Percentiles rank a stretch among this genome's conserved stretches.
These are phyloP conservation scores for Plecturocebus donacophilus DNA, from an alignment of 2,113 vertebrate genomes.

Conservation along the genomic window DNA sequence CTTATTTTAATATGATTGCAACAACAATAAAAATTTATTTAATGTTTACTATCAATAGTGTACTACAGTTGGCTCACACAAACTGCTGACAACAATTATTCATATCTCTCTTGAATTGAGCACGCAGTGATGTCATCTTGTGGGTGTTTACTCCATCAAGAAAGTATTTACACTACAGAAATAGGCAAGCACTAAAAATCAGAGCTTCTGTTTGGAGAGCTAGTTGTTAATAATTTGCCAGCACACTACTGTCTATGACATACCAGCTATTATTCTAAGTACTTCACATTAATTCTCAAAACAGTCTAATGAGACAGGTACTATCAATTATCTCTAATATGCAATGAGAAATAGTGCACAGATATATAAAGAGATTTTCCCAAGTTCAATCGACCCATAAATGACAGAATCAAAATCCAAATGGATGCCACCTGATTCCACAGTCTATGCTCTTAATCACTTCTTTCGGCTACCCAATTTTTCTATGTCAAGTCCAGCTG, in stretches of 20 bases:
- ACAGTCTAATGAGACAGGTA: not conserved
- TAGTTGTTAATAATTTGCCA: not conserved
- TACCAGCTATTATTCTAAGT: not conserved
- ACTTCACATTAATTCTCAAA: slow-evolving; percentile 35
- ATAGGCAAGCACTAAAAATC: not conserved
- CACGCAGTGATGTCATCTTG: not conserved
- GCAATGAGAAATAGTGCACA: not conserved
- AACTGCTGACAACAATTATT: not conserved
- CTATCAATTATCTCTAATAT: not conserved
- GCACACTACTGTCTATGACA: not conserved
- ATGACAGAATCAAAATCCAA: not conserved
- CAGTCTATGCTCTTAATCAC: not conserved
- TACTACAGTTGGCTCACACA: not conserved
- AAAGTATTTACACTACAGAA: not conserved
- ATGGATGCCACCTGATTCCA: not conserved
- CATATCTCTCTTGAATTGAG: not conserved
- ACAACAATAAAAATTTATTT: not conserved
- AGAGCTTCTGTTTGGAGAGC: not conserved
- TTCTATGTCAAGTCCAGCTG: not conserved
- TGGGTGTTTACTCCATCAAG: not conserved
- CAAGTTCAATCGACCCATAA: not conserved
- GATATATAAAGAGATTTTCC: not conserved
- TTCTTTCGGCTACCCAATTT: not conserved
- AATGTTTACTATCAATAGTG: not conserved
- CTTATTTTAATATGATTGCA: slow-evolving; percentile 32